Evolutionary conservation across 1,140 invertebrate species (phyloP).

Genomic region (Panulirus ornatus): DNA sequence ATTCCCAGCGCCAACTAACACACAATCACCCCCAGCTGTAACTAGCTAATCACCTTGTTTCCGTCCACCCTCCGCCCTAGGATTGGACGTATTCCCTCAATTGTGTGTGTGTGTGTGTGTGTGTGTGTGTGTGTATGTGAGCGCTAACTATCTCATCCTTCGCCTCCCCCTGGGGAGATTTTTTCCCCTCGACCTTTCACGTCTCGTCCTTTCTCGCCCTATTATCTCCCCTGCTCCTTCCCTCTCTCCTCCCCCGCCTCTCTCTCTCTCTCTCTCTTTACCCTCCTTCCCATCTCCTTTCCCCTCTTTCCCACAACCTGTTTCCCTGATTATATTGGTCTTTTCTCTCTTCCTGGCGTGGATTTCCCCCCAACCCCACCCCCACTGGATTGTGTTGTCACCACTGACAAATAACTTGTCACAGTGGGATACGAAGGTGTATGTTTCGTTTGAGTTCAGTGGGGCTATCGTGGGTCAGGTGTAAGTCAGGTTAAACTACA

Average conservation of each 20-base stretch:
- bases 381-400: too few species aligned
- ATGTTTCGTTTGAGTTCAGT: too few species aligned
- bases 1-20: too few species aligned
- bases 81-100: neutral
- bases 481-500: too few species aligned
- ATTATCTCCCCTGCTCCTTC: constrained; percentile 4
- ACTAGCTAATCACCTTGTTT: constrained; percentile 40
- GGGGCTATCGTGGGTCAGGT: too few species aligned
- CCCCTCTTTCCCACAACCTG: too few species aligned
- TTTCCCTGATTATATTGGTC: too few species aligned
- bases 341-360: too few species aligned
- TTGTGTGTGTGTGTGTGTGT: too few species aligned
- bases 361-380: too few species aligned
- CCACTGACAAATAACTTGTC: too few species aligned
- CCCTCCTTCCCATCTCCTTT: neutral
- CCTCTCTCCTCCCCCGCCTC: neutral
- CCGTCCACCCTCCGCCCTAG: neutral
- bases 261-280: constrained; percentile 5
- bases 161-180: neutral
- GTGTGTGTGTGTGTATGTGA: neutral
- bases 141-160: neutral
- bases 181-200: neutral
- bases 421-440: too few species aligned
- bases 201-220: neutral
- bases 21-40: constrained; percentile 2